A percentile compares a stretch with the other conserved stretches of the same genome.
Conservation (phyloP, 2,113 vertebrate genomes). For the Apteryx mantelli region DNA sequence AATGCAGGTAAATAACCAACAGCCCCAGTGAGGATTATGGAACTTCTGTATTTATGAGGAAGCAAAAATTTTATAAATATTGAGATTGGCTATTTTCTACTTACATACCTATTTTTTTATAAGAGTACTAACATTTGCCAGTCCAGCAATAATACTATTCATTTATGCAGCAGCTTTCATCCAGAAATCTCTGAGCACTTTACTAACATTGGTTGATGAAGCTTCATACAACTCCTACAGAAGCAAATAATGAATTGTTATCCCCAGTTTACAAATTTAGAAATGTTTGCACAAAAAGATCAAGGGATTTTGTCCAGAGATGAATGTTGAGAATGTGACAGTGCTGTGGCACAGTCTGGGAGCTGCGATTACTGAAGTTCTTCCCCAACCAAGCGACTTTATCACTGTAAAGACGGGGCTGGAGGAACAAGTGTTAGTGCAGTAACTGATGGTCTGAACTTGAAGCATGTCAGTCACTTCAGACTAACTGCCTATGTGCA, state of each 20-base stretch:
- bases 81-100: conserved; percentile 70
- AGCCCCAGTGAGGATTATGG: conserved; percentile 42
- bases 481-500: background rate
- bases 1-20: conserved; percentile 61
- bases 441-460: background rate
- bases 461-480: background rate
- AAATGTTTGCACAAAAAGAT: conserved; percentile 17
- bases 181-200: conserved; percentile 22
- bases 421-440: background rate
- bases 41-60: conserved; percentile 49
- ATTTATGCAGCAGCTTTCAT: conserved; percentile 56
- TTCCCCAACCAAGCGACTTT: background rate
- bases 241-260: conserved; percentile 29
- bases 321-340: background rate
- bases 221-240: background rate
- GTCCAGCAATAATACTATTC: conserved; percentile 31
- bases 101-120: background rate
- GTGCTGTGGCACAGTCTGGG: background rate
- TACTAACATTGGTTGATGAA: conserved; percentile 16
- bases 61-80: conserved; percentile 66
- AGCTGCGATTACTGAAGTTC: background rate
- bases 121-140: conserved; percentile 41
- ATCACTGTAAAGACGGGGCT: background rate
- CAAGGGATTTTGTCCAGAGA: background rate
- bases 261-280: background rate